Base-by-base conservation (phyloP, 2,888 invertebrate species). In the Cryptosula pallasiana region DNA sequence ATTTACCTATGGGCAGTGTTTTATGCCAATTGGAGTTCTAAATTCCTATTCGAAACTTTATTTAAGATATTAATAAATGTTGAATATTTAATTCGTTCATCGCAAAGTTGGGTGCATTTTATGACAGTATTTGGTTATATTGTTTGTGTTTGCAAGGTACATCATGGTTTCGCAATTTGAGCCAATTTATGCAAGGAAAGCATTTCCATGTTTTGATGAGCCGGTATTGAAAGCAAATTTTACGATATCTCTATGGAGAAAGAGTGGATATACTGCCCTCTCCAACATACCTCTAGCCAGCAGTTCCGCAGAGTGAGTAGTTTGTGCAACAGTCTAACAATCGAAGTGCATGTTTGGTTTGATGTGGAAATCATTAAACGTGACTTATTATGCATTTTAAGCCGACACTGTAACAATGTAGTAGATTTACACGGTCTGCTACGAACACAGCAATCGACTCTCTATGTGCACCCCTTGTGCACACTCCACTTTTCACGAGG, bases 351-450 rank as follows among this genome's bases (percentile, higher is more conserved):
- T 5, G 3, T 57, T 57, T 13, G 5, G 16, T 25, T 5, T 57
- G 57, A 5, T n/a, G 5, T 25, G 5, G 57, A 76, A 75, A 27
- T 73, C 54, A 73, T 91, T 95, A 81, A 94, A 92, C 5, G 92
- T 93, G 0, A 92, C 94, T 5, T 80, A 81, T n/a, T n/a, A n/a
- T n/a, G n/a, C n/a, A n/a, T n/a, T n/a, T n/a, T n/a, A n/a, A n/a
- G n/a, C n/a, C n/a, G n/a, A n/a, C n/a, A n/a, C n/a, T n/a, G n/a
- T n/a, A n/a, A n/a, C n/a, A n/a, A n/a, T n/a, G n/a, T n/a, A n/a
- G n/a, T n/a, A n/a, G n/a, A n/a, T n/a, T n/a, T n/a, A n/a, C n/a
- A 85, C 94, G 96, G 80, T 93, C 96, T 83, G 94, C 95, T 0
- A 95, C 94, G 0, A 92, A 93, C 84, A 95, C 96, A 0, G 89